Percentiles rank a stretch among this genome's conserved stretches.
Evolutionary conservation across 2,888 invertebrate species (phyloP).

Genomic region (Drosophila flavopinicola): DNA sequence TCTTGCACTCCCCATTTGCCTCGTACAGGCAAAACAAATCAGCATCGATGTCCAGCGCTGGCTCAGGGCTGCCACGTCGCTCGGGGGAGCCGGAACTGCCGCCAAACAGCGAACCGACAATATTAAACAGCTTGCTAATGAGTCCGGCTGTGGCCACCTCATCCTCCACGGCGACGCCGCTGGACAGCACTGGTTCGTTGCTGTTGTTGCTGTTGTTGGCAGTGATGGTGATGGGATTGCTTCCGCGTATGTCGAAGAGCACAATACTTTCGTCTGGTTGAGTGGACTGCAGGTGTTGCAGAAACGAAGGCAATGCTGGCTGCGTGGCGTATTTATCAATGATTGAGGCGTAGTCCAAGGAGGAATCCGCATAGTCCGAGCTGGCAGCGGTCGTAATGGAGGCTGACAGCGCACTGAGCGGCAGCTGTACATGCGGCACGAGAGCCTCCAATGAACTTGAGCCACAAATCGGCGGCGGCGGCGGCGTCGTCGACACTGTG

Average conservation of each 20-base stretch:
- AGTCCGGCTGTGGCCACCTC: constrained; percentile 56
- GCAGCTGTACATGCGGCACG: constrained; percentile 59
- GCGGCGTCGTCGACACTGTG: constrained; percentile 17
- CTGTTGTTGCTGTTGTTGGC: constrained; percentile 3
- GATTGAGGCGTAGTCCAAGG: constrained; percentile 55
- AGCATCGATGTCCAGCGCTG: constrained; percentile 47
- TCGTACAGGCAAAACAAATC: constrained; percentile 73
- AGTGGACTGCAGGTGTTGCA: constrained; percentile 61
- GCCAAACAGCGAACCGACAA: constrained; percentile 80
- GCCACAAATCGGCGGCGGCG: constrained; percentile 47
- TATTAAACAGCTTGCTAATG: constrained; percentile 73
- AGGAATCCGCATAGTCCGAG: constrained; percentile 47
- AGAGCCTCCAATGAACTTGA: constrained; percentile 78
- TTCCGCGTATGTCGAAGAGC: constrained; percentile 80
- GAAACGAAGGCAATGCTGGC: constrained; percentile 57
- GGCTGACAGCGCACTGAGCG: constrained; percentile 58
- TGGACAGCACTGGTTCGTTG: constrained; percentile 12
- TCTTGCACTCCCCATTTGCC: constrained; percentile 80
- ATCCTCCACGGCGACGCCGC: constrained; percentile 27
- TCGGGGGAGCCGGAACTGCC: constrained; percentile 31
- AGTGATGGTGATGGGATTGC: constrained; percentile 21
- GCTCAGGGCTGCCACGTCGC: constrained; percentile 17
- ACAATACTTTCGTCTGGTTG: constrained; percentile 73
- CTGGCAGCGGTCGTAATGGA: constrained; percentile 52
- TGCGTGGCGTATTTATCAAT: constrained; percentile 55